Conservation (phyloP, 2,113 vertebrate genomes). For the Eidolon helvum region DNA sequence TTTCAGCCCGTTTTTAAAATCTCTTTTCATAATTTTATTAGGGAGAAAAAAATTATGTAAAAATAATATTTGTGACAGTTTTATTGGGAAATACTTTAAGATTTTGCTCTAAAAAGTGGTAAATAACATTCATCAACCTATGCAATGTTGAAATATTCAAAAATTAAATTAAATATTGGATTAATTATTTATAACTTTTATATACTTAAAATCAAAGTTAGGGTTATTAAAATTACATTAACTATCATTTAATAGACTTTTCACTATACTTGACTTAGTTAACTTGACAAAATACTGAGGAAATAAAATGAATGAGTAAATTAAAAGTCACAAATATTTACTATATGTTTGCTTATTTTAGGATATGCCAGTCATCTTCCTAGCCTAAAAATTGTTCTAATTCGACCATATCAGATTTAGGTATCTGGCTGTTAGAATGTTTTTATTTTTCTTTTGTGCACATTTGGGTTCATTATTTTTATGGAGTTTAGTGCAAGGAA, state of each 20-base stretch:
- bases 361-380: not conserved
- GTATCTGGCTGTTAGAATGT: not conserved
- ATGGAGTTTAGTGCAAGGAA: not conserved
- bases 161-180: not conserved
- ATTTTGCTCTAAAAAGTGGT: not conserved
- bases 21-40: not conserved
- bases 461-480: slow-evolving; percentile 37
- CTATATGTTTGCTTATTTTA: not conserved
- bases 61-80: not conserved
- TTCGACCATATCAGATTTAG: slow-evolving; percentile 42
- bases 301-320: not conserved
- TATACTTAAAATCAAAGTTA: slow-evolving; percentile 24
- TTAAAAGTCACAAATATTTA: not conserved
- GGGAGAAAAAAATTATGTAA: not conserved
- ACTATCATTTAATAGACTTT: not conserved
- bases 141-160: not conserved
- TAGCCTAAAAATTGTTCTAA: not conserved
- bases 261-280: not conserved
- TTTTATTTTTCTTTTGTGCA: not conserved
- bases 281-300: not conserved
- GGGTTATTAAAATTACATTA: not conserved
- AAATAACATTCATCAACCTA: not conserved
- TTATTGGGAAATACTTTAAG: not conserved
- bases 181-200: slow-evolving; percentile 13
- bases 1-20: not conserved